Evolutionary conservation across 2,888 invertebrate genomes (phyloP).

Genomic region (Tetranychus piercei): DNA sequence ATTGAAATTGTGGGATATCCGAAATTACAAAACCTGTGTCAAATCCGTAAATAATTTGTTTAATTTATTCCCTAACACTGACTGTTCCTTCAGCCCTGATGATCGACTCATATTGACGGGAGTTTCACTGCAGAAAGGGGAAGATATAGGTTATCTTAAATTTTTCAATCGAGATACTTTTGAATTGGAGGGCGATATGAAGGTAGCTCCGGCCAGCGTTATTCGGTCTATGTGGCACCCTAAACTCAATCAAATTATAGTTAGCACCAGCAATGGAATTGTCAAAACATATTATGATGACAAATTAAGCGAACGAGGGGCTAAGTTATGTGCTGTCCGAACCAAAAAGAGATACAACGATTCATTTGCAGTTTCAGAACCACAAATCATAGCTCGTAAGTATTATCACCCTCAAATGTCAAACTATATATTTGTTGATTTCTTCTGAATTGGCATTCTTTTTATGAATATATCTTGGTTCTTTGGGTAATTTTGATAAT

Average conservation of each 20-base stretch:
- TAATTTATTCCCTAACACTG: conserved; percentile 52
- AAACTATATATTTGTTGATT: neutral
- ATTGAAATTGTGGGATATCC: conserved; percentile 80
- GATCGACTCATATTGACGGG: conserved; percentile 74
- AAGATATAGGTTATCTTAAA: conserved; percentile 46
- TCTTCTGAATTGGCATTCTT: neutral
- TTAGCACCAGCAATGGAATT: conserved; percentile 72
- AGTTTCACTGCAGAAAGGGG: conserved; percentile 51
- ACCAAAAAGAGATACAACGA: conserved; percentile 23
- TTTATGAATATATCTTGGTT: neutral
- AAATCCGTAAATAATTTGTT: conserved; percentile 49
- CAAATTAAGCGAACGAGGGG: conserved; percentile 64
- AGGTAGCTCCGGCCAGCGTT: conserved; percentile 53
- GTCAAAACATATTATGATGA: conserved; percentile 81
- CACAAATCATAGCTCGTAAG: conserved; percentile 74
- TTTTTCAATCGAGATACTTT: conserved; percentile 65
- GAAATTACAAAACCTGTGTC: conserved; percentile 59
- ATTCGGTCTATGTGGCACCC: conserved; percentile 89
- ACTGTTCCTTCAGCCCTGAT: conserved; percentile 67
- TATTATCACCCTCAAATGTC: neutral
- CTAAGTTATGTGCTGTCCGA: conserved; percentile 69
- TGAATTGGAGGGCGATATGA: conserved; percentile 50
- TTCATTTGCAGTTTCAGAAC: conserved; percentile 45
- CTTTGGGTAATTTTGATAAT: conserved; percentile 7
- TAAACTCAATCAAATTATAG: conserved; percentile 85